Evolutionary conservation across 2,888 invertebrate genomes (phyloP).

Genomic region (Leptinotarsa juncta): DNA sequence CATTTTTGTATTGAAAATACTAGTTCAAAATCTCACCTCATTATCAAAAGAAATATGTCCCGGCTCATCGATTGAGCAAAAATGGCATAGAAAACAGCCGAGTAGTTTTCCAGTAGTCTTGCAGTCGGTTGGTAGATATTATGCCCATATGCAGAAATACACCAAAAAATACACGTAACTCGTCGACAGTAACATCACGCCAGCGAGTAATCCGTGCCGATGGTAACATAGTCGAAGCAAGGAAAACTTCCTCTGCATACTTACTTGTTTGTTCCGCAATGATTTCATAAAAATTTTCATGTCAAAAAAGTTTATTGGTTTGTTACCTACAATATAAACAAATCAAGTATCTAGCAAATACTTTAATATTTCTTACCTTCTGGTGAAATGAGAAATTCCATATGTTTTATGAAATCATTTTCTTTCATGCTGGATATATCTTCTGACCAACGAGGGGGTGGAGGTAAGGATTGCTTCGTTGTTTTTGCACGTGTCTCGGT

Average conservation of each 20-base stretch:
- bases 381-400: too few relatives aligned
- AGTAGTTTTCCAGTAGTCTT: constrained; percentile 27
- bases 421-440: too few relatives aligned
- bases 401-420: too few relatives aligned
- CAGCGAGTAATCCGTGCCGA: constrained; percentile 25
- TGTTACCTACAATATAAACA: too few relatives aligned
- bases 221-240: constrained; percentile 22
- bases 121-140: constrained; percentile 16
- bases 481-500: too few relatives aligned
- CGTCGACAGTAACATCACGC: constrained; percentile 22
- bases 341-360: too few relatives aligned
- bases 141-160: constrained; percentile 22
- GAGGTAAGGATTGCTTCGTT: too few relatives aligned
- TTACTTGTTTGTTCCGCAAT: constrained; percentile 18
- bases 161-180: constrained; percentile 22
- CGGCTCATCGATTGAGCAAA: constrained; percentile 24
- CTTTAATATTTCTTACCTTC: too few relatives aligned
- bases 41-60: constrained; percentile 25
- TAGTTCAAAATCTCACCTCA: constrained; percentile 17
- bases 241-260: constrained; percentile 22
- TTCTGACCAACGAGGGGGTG: too few relatives aligned
- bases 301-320: too few relatives aligned
- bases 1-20: constrained; percentile 13
- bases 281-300: constrained; percentile 14
- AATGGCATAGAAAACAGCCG: constrained; percentile 20